Base-by-base conservation (phyloP, 2,797 vertebrate species). In the Acanthopagrus latus region DNA sequence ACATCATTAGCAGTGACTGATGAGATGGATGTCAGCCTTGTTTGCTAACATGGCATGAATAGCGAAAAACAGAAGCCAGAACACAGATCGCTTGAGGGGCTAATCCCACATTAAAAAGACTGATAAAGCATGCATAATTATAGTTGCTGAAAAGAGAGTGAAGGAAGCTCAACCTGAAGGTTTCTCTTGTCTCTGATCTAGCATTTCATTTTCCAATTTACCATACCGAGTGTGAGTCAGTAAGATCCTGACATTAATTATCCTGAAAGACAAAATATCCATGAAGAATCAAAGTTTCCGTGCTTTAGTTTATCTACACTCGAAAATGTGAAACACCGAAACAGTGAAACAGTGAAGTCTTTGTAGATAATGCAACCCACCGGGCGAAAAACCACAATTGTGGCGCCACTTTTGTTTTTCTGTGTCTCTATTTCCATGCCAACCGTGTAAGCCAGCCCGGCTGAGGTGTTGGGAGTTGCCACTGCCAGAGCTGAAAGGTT, bases 371-470 rank as follows among this genome's bases (percentile, higher is more conserved):
- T 25, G 25, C n/a, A 76, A 23, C 50, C 63, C 66, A 58, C 33
- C 38, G 52, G 51, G 6, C 0, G 4, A 74, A 33, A 86, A 86
- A 69, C 66, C 38, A 74, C 56, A 74, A 43, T 23, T 9, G 0
- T 13, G 12, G 58, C 46, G 57, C 63, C 78, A 76, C 65, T 18
- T 72, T 67, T 83, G 64, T 78, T 80, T 76, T 68, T 56, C 47
- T 66, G 66, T 48, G 33, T 84, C 43, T 43, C 25, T 51, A 70
- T 90, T 78, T 74, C 86, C 75, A 82, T 83, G 82, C 63, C 76
- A 82, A 80, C 84, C 58, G 33, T 21, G 3, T 67, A 77, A 80
- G 80, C 62, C 16, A 4, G 63, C 29, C 65, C 68, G 52, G 64
- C 27, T 38, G 51, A 84, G 44, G 25, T 73, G 56, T 67, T 80